Evolutionary conservation across 2,888 invertebrate genomes (phyloP).

Genomic region (Sympetrum striolatum): DNA sequence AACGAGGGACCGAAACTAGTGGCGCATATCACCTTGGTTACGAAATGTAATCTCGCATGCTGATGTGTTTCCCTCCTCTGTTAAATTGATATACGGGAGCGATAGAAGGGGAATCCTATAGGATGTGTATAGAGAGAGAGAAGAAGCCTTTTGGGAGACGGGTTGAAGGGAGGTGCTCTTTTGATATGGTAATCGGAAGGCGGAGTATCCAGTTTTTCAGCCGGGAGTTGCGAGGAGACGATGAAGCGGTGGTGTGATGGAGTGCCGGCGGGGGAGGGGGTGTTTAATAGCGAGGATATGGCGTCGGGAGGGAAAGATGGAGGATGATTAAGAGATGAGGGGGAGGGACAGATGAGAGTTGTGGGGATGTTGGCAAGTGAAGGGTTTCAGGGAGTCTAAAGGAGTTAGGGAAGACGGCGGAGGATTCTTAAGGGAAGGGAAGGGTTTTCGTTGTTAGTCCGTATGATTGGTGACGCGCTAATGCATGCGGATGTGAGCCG

Average conservation of each 20-base stretch:
- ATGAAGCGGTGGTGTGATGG: slow-evolving; percentile 33
- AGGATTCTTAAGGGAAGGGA: neutral
- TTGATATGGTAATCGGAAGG: neutral
- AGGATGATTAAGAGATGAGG: neutral
- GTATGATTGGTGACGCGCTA: neutral
- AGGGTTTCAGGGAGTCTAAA: slow-evolving; percentile 32
- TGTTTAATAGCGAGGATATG: slow-evolving; percentile 44
- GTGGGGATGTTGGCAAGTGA: slow-evolving; percentile 32
- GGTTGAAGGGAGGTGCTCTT: neutral
- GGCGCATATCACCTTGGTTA: slow-evolving; percentile 43
- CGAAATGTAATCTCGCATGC: slow-evolving; percentile 40
- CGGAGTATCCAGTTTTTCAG: neutral
- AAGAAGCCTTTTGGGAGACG: neutral
- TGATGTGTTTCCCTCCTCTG: slow-evolving; percentile 41
- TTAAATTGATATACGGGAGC: slow-evolving; percentile 38
- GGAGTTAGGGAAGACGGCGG: slow-evolving; percentile 23
- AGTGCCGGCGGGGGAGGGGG: slow-evolving; percentile 6
- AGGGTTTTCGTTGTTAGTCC: neutral
- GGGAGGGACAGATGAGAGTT: neutral
- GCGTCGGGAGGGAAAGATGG: neutral
- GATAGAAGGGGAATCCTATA: slow-evolving; percentile 2
- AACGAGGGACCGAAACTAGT: slow-evolving; percentile 23
- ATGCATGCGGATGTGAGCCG: neutral
- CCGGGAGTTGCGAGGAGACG: neutral
- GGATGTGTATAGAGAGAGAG: neutral